Base-by-base conservation (phyloP, 2,888 invertebrate species). In the Buathra laborator region DNA sequence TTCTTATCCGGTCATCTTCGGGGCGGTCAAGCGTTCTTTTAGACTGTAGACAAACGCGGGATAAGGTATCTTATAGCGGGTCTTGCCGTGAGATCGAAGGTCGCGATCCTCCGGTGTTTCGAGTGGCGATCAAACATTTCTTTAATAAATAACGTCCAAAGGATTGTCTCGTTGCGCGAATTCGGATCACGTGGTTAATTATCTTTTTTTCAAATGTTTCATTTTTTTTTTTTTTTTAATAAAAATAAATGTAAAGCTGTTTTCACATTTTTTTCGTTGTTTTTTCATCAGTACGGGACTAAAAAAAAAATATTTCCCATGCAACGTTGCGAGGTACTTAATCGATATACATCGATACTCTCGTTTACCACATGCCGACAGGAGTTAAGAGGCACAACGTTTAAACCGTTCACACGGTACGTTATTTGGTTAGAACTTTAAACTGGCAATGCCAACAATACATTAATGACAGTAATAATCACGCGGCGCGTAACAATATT, bases 1-100 rank as follows among this genome's bases (percentile, higher is more conserved):
- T 87, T 70, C 80, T 90, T 91, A 92, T 92, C 91, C 89, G 80
- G 81, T 85, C 76, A 92, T 90, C 91, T 90, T 89, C 86, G 84
- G 83, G 84, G 79, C 86, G 81, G 85, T 51, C 76, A 84, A 75
- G 75, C 76, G 72, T 51, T 75, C 79, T 76, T 72, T 77, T 70
- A 64, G 53, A 37, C 74, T 16, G 48, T 46, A 53, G 68, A 74
- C 68, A 53, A 48, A 44, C 66, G 19, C 62, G 51, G 74, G 74
- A 77, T 81, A 81, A 76, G 46, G 71, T n/a, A 70, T 32, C 19
- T 9, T 37, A 56, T 37, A 4, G 14, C 43, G 46, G 29, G 56
- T 76, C 62, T 51, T 56, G 48, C 16, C 59, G 51, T n/a, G 37
- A 48, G 37, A 62, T 64, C 62, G 81, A 84, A 72, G 67, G 68